Percentiles rank a stretch among this genome's conserved stretches.
These are phyloP conservation scores for Cryptus viduatorius DNA, from an alignment of 2,888 invertebrate genomes.

Conservation along the genomic window DNA sequence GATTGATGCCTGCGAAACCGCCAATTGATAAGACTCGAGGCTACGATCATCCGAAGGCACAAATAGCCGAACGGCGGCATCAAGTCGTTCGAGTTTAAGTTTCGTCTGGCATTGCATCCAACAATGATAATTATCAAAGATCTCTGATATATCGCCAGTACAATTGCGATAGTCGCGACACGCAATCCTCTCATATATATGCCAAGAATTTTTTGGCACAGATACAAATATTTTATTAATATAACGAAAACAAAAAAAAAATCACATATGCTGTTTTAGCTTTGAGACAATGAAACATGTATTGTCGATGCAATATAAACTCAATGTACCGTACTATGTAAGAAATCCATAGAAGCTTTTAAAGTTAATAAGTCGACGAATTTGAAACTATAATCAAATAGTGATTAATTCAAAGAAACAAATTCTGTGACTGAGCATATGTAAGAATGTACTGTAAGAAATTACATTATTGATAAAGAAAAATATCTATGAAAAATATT, in stretches of 20 bases:
- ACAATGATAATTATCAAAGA: slow-evolving; percentile 24
- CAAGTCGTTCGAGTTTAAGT: neutral
- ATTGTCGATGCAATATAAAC: slow-evolving; percentile 13
- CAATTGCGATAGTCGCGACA: slow-evolving; percentile 5
- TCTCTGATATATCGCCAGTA: slow-evolving; percentile 23
- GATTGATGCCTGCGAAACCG: slow-evolving; percentile 99
- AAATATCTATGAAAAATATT: neutral
- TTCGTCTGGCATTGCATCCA: neutral
- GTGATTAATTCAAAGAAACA: slow-evolving; percentile 9
- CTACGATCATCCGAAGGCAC: neutral
- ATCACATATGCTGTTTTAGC: neutral
- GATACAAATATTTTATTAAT: slow-evolving; percentile 25
- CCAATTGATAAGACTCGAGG: slow-evolving; percentile 88
- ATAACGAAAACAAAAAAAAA: neutral
- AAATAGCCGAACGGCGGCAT: neutral
- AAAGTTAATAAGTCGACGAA: neutral
- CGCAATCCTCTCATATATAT: slow-evolving; percentile 3
- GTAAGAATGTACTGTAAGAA: slow-evolving; percentile 14
- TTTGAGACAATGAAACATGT: neutral
- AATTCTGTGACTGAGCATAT: neutral
- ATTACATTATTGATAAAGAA: neutral
- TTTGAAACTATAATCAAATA: slow-evolving; percentile 8
- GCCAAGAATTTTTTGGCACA: neutral
- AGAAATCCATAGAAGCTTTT: slow-evolving; percentile 3
- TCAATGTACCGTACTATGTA: neutral